Evolutionary conservation across 23 tunicate species (phyloP), one percentile per base, ranked within the genome.

Genomic region (Styela clava): DNA sequence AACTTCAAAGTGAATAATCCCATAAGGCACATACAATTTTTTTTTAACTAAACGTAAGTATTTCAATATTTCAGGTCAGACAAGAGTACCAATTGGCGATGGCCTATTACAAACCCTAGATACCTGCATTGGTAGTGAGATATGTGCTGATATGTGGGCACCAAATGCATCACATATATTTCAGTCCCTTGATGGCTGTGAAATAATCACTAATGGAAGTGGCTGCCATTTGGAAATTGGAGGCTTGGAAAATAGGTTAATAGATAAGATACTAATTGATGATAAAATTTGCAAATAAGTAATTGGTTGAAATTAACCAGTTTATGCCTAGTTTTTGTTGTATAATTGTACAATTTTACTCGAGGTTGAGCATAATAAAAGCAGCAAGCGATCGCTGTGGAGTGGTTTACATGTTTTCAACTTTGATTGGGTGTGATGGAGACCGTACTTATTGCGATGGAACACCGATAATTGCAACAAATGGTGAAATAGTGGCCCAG

Each of bases 121-220:
- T 72, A 86, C 91, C 31, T 81, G 82, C 21, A 78, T 91, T 52
- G 97, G 97, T 0, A 62, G 37, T 73, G 97, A 91, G 30, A 78
- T 91, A 21, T 91, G 97, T 78, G 97, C 86, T 67, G 97, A 91
- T 33, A 21, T 91, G 78, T 91, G 90, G 90, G 72, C 97, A 2
- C 87, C 85, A 34, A 63, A 69, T 1, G 24, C 61, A 18, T 62
- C 90, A 16, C 90, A 86, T 68, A 32, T 78, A 9, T 63, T 35
- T 27, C 90, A 82, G 31, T 62, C 87, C 7, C 63, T 86, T 24
- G 87, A 88, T 82, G 97, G 97, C 25, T 87, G 84, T 70, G 97
- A 91, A 71, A 82, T 91, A 29, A 70, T 91, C 37, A 86, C 90
- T 22, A 91, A 91, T 62, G 70, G 85, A 3, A 86, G 90, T 79